phyloP scores from a whole-genome alignment of 1,140 invertebrate species.

The Dendroctonus ponderosae region DNA sequence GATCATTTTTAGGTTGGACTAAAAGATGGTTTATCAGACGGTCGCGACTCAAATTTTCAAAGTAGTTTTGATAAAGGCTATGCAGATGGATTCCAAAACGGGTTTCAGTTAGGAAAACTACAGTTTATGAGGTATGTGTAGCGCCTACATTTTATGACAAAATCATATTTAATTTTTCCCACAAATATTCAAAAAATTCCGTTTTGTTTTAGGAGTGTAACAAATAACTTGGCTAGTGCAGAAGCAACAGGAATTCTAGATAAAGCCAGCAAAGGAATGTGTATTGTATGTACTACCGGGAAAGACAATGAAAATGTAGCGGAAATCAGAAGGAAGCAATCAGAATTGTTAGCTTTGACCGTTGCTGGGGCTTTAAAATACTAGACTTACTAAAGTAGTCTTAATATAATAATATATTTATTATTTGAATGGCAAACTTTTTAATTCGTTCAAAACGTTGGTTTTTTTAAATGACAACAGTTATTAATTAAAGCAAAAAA shows the following conservation, averaged over 20 bases:
- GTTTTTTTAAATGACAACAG: too few relatives aligned
- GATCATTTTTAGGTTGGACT: conserved; percentile 20
- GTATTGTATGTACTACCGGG: conserved; percentile 20
- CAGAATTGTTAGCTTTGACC: neutral
- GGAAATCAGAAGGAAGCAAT: conserved; percentile 24
- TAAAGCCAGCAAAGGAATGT: conserved; percentile 17
- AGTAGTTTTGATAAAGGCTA: conserved; percentile 28
- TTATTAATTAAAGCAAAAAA: too few relatives aligned
- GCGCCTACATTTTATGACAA: neutral
- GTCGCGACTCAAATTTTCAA: conserved; percentile 25
- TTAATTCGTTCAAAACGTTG: too few relatives aligned
- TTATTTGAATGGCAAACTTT: too few relatives aligned
- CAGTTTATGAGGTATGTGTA: conserved; percentile 11
- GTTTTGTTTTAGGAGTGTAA: neutral
- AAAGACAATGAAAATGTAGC: conserved; percentile 28
- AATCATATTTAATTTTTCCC: neutral
- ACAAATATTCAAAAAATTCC: too few relatives aligned
- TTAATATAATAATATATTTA: too few relatives aligned
- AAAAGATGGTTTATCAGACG: conserved; percentile 27
- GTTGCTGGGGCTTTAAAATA: neutral
- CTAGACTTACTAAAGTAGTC: too few relatives aligned
- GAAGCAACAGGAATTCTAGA: neutral
- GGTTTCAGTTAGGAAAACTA: conserved; percentile 21
- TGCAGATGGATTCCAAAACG: conserved; percentile 25
- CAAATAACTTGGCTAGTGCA: neutral